Percentiles rank a stretch among this genome's conserved stretches.
phyloP scores from a whole-genome alignment of 2,888 invertebrate species.

The Drosophila recens region DNA sequence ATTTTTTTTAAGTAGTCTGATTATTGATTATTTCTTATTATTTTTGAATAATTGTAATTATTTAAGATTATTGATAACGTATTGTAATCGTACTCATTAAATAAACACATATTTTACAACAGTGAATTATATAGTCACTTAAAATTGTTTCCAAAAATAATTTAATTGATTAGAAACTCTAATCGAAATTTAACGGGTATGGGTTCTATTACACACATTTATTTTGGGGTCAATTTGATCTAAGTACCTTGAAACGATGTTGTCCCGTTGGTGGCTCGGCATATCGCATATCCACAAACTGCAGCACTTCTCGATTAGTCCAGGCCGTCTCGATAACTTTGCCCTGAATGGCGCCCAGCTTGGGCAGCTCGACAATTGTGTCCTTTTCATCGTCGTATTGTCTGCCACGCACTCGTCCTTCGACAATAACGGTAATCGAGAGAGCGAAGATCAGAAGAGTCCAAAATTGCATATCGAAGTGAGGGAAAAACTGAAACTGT shows the following conservation, averaged over 20 bases:
- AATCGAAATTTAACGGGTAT: no score
- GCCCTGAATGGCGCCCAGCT: slow-evolving; percentile 79
- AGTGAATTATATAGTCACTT: no score
- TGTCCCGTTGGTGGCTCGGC: slow-evolving; percentile 83
- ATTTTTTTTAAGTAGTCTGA: no score
- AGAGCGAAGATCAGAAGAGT: slow-evolving; percentile 9
- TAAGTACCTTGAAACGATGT: slow-evolving; percentile 81
- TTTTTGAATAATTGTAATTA: no score
- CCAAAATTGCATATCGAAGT: slow-evolving; percentile 41
- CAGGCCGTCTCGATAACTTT: slow-evolving; percentile 80
- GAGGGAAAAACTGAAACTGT: not conserved
- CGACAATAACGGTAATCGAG: slow-evolving; percentile 8
- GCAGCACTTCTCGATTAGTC: slow-evolving; percentile 79
- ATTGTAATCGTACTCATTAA: no score
- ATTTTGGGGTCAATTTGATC: not conserved
- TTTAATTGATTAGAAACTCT: no score
- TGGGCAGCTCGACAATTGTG: slow-evolving; percentile 79
- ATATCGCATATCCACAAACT: slow-evolving; percentile 84
- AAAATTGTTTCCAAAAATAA: no score
- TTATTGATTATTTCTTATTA: no score
- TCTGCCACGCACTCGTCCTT: slow-evolving; percentile 41
- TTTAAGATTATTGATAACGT: no score
- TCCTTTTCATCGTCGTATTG: slow-evolving; percentile 75
- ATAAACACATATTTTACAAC: no score
- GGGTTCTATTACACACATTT: no score